Conservation (phyloP, 2,888 invertebrate genomes). For the Leptinotarsa tumamoca region DNA sequence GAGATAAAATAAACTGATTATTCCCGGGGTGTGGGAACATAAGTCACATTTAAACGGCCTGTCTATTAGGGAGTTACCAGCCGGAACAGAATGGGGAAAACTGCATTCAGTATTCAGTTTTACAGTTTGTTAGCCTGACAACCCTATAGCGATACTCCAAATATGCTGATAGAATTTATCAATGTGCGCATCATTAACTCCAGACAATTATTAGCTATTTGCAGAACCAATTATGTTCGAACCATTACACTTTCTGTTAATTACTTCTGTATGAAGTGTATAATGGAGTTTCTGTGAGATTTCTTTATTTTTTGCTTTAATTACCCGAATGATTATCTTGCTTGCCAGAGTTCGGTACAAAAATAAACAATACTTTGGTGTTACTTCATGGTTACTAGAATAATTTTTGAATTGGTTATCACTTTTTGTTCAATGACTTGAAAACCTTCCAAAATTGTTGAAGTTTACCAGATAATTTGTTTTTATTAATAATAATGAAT, state of each 20-base stretch:
- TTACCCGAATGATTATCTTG: neutral
- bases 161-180: constrained; percentile 57
- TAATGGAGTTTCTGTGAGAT: constrained; percentile 29
- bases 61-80: constrained; percentile 52
- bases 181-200: constrained; percentile 56
- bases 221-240: constrained; percentile 52
- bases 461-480: too few species aligned
- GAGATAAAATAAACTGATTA: constrained; percentile 47
- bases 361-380: neutral
- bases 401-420: too few species aligned
- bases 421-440: too few species aligned
- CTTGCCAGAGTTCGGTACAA: neutral
- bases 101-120: constrained; percentile 45
- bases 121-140: constrained; percentile 49
- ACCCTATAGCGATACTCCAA: constrained; percentile 46
- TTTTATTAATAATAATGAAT: too few species aligned
- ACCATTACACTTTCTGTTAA: constrained; percentile 49
- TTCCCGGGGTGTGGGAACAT: constrained; percentile 47
- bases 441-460: too few species aligned
- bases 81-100: constrained; percentile 50
- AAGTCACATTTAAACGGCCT: constrained; percentile 48
- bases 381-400: too few species aligned
- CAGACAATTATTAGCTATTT: constrained; percentile 54
- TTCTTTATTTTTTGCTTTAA: constrained; percentile 12
- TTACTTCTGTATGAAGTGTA: constrained; percentile 39